Evolutionary conservation across 2,113 vertebrate genomes (phyloP), one percentile per base, ranked within the genome.

Genomic region (Ailuropoda melanoleuca): DNA sequence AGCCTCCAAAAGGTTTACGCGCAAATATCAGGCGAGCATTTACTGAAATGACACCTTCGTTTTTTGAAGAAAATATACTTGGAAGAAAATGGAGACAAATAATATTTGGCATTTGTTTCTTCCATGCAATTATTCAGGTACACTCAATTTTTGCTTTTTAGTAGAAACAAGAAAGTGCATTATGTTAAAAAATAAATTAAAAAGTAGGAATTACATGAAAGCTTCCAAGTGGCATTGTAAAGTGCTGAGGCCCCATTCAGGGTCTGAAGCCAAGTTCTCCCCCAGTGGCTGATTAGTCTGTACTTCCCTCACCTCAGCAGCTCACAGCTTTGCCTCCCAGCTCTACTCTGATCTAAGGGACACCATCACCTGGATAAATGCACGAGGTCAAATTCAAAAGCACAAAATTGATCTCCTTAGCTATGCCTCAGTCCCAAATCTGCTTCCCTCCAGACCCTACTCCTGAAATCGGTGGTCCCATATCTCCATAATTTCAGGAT

Each of bases 61-160:
- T 99, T 98, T 99, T 99, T 87, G 98, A 99, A 98, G 98, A 99
- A 83, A 99, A 99, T 92, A 87, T 98, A 48, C 98, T 99, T 95
- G 99, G 98, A 34, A 97, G 97, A 86, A 97, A 96, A 50, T 99
- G 99, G 99, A 99, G 98, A 97, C 99, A 99, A 98, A 98, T 99
- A 0, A 97, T 99, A 97, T 99, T 99, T 92, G 98, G 98, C 75
- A 90, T 99, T 93, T 99, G 97, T 96, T 99, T 99, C 97, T 99
- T 99, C 95, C 98, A 99, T 39, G 99, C 99, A 93, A 97, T 99
- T 90, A 97, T 99, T 97, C 98, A 99, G 99, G 98, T 99, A 97
- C 31, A 26, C 48, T 48, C 58, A 15, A 6, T 68, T 97, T 56
- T 56, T 93, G 18, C 43, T 85, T 87, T 92, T 74, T 88, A 89